A percentile compares a stretch with the other conserved stretches of the same genome.
Evolutionary conservation across 2,888 invertebrate species (phyloP).

Genomic region (Limnephilus lunatus): DNA sequence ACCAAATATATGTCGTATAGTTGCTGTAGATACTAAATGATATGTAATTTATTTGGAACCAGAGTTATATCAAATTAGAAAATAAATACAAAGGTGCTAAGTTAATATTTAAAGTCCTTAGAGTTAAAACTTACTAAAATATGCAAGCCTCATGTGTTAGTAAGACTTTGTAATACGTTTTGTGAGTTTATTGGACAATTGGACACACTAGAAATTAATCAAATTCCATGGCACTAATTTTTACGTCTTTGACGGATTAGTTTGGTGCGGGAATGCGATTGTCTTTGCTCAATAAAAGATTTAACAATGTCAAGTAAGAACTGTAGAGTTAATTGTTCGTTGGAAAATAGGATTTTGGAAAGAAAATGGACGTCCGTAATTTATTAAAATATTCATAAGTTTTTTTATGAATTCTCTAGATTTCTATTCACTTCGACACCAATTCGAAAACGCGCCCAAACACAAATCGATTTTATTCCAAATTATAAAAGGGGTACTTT

Average conservation of each 20-base stretch:
- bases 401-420: too few species aligned
- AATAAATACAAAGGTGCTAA: too few species aligned
- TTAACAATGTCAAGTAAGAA: not conserved
- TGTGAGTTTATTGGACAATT: not conserved
- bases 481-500: too few species aligned
- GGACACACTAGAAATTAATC: not conserved
- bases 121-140: too few species aligned
- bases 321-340: not conserved
- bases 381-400: too few species aligned
- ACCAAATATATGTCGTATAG: not conserved
- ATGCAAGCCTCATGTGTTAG: not conserved
- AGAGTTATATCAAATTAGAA: too few species aligned
- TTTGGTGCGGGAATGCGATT: not conserved
- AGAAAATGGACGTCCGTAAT: not conserved
- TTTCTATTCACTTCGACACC: too few species aligned
- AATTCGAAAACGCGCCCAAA: too few species aligned
- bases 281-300: not conserved
- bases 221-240: not conserved
- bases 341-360: conserved; percentile 41
- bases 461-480: too few species aligned
- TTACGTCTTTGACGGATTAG: not conserved
- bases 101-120: too few species aligned
- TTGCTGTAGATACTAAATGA: not conserved
- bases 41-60: not conserved
- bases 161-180: not conserved